Evolutionary conservation across 2,113 vertebrate species (phyloP).

Genomic region (Triplophysa dalaica): DNA sequence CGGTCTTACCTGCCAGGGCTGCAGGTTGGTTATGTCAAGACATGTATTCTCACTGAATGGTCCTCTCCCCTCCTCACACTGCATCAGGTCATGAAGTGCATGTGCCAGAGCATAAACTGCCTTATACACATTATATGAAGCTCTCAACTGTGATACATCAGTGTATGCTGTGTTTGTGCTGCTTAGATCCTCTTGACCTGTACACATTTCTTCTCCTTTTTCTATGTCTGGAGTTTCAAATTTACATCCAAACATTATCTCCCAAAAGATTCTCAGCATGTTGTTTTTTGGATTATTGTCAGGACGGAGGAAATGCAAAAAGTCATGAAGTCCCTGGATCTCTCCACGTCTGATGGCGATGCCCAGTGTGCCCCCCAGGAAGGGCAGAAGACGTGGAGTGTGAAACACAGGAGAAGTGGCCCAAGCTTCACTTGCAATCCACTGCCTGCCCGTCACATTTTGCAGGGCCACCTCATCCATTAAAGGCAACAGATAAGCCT

Average conservation of each 20-base stretch:
- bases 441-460: slow-evolving; percentile 57
- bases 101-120: slow-evolving; percentile 61
- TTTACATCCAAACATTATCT: slow-evolving; percentile 65
- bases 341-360: slow-evolving; percentile 68
- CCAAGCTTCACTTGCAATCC: slow-evolving; percentile 64
- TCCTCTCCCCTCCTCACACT: slow-evolving; percentile 45
- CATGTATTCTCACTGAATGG: slow-evolving; percentile 33
- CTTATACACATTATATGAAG: slow-evolving; percentile 59
- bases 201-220: slow-evolving; percentile 58
- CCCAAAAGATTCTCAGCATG: slow-evolving; percentile 67
- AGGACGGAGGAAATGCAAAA: slow-evolving; percentile 58
- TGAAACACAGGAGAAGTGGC: slow-evolving; percentile 52
- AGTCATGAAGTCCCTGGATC: slow-evolving; percentile 64
- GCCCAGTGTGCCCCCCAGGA: slow-evolving; percentile 66
- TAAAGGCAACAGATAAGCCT: slow-evolving; percentile 54
- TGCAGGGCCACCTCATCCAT: slow-evolving; percentile 58
- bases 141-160: slow-evolving; percentile 50
- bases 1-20: slow-evolving; percentile 9
- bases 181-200: slow-evolving; percentile 61
- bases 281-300: slow-evolving; percentile 47
- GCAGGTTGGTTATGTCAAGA: not conserved
- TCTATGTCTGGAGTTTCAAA: slow-evolving; percentile 47
- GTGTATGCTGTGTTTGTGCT: slow-evolving; percentile 22
- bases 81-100: slow-evolving; percentile 52
- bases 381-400: slow-evolving; percentile 53